These are phyloP conservation scores for Paelopatides confundens DNA, from an alignment of 53 echinoderm and acorn worm species.

Conservation along the genomic window DNA sequence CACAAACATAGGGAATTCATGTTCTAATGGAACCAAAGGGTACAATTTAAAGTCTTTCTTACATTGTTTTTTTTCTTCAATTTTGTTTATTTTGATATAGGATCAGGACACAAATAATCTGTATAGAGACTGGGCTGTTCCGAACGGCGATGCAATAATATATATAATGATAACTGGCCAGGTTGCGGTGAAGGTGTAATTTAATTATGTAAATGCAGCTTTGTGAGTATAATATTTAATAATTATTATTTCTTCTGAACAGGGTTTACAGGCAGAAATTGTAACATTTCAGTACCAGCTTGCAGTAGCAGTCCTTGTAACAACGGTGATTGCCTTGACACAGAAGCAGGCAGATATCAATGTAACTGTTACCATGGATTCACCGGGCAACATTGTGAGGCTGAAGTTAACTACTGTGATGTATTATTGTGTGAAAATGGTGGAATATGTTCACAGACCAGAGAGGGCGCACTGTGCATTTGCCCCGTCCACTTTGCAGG, in stretches of 20 bases:
- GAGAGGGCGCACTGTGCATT: conserved; percentile 28
- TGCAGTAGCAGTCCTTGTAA: background rate
- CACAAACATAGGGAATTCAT: too few species aligned
- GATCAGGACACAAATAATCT: too few species aligned
- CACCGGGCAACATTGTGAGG: conserved; percentile 20
- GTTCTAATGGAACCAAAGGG: too few species aligned
- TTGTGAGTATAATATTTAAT: background rate
- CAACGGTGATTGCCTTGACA: background rate
- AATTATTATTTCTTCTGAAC: background rate
- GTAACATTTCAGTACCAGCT: background rate
- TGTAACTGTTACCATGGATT: conserved; percentile 29
- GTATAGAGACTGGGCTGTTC: too few species aligned
- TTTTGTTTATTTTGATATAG: too few species aligned
- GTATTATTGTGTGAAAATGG: conserved; percentile 27
- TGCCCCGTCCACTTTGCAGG: conserved; percentile 47
- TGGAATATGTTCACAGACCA: conserved; percentile 14
- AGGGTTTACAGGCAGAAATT: conserved; percentile 13
- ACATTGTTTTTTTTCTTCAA: too few species aligned
- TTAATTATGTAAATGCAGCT: too few species aligned
- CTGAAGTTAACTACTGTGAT: conserved; percentile 32
- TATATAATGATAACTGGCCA: too few species aligned
- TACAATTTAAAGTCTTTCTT: too few species aligned
- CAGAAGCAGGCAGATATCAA: background rate
- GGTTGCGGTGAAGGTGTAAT: too few species aligned
- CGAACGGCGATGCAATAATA: too few species aligned